Evolutionary conservation across 1,140 invertebrate species (phyloP).

Genomic region (Eriosoma lanigerum): DNA sequence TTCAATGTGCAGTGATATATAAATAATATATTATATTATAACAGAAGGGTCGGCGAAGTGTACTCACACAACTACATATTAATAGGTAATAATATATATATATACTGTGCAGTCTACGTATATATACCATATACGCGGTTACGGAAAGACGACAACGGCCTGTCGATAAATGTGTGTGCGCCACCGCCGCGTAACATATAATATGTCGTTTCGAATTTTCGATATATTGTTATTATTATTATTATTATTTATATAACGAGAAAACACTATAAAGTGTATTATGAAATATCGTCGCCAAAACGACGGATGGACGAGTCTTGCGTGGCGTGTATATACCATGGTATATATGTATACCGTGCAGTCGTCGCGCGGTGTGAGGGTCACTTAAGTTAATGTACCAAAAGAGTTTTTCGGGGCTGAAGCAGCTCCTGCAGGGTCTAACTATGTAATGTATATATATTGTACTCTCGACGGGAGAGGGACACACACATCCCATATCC

Average conservation of each 20-base stretch:
- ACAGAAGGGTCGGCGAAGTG: not conserved
- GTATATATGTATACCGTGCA: no score
- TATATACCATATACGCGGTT: not conserved
- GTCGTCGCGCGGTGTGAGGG: conserved; percentile 45
- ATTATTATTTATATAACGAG: not conserved
- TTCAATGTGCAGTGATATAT: not conserved
- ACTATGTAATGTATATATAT: not conserved
- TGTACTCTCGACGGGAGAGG: not conserved
- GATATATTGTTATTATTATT: not conserved
- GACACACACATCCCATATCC: not conserved
- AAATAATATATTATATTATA: no score
- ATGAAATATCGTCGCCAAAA: conserved; percentile 45
- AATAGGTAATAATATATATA: not conserved
- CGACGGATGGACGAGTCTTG: not conserved
- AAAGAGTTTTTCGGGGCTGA: conserved; percentile 44
- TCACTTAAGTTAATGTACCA: conserved; percentile 52
- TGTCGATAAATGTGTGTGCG: not conserved
- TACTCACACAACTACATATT: not conserved
- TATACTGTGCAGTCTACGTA: not conserved
- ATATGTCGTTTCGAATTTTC: conserved; percentile 9
- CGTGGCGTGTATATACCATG: no score
- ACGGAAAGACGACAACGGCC: not conserved
- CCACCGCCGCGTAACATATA: conserved; percentile 17
- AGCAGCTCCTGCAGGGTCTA: not conserved
- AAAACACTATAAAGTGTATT: conserved; percentile 13